Evolutionary conservation across 2,888 invertebrate genomes (phyloP), one percentile per base, ranked within the genome.

Genomic region (Saturnia pavonia): DNA sequence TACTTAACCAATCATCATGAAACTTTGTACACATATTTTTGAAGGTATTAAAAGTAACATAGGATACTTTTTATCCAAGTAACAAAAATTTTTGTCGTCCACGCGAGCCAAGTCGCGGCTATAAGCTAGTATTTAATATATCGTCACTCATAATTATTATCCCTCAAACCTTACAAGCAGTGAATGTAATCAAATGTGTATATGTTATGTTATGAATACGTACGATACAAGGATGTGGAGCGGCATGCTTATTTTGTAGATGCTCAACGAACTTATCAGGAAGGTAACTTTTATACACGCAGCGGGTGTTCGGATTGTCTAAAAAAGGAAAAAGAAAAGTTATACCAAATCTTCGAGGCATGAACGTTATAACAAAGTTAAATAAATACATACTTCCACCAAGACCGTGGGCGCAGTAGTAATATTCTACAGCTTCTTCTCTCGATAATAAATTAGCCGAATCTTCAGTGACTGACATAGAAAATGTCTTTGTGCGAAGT

Each of bases 241-340:
- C 68, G 0, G 77, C 82, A 45, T 94, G 93, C 68, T 79, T 83
- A 54, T 75, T 80, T 34, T 78, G 74, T 9, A 92, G 70, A 75
- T 94, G 94, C 25, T 91, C 91, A 69, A 76, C 76, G 71, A 88
- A 91, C 74, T 91, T 91, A 1, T 86, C 85, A 1, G 88, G 82
- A 0, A 86, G 89, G 73, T 88, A 92, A 0, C 90, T 87, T 68
- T 83, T 85, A 74, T 88, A 92, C 70, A 84, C 87, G 77, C 92
- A 92, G 0, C 70, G 63, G 2, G 72, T 75, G 2, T 69, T 72
- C 16, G 22, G 45, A 75, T 16, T 76, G 74, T 9, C 43, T 85
- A 83, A 74, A 66, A 82, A 78, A 51, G 51, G 16, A 71, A 72
- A 45, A n/a, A 51, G 65, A 72, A 51, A n/a, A 43, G 67, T 40